Percentiles rank a stretch among this genome's conserved stretches.
phyloP scores from a whole-genome alignment of 2,113 vertebrate species.

The Erythrocercus mccallii region DNA sequence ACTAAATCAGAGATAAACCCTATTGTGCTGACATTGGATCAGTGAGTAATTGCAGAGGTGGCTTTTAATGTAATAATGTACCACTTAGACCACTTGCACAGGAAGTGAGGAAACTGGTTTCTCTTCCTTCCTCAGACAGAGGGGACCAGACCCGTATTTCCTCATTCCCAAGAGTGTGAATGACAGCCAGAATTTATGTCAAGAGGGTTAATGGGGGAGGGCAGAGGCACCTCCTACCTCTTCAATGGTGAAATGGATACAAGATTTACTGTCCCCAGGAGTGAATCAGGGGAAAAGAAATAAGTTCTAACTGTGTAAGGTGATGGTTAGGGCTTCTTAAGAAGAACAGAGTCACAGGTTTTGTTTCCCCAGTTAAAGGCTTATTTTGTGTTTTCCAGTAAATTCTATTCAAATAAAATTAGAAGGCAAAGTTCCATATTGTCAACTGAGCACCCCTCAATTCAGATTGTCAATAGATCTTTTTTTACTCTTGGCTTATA shows the following conservation, averaged over 20 bases:
- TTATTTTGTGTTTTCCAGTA: background rate
- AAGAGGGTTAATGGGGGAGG: background rate
- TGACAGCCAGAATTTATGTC: constrained; percentile 10
- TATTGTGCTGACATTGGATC: background rate
- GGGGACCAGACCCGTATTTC: background rate
- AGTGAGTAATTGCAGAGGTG: background rate
- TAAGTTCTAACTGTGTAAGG: background rate
- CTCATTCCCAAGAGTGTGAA: background rate
- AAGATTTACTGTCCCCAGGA: background rate
- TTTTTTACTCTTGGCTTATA: background rate
- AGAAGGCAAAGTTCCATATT: background rate
- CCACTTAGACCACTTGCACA: background rate
- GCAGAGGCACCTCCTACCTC: background rate
- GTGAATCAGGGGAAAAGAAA: background rate
- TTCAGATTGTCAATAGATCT: background rate
- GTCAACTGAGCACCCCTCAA: background rate
- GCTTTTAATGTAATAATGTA: constrained; percentile 13
- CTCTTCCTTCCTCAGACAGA: background rate
- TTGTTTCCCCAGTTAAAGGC: background rate
- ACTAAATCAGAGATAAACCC: background rate
- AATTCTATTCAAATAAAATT: background rate
- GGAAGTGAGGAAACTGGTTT: background rate
- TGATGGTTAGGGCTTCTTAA: background rate
- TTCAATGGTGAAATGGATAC: background rate
- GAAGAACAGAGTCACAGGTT: background rate